These are phyloP conservation scores for Sinodicranocentrus sp. DNA, from an alignment of 2,888 invertebrate genomes.

Conservation along the genomic window DNA sequence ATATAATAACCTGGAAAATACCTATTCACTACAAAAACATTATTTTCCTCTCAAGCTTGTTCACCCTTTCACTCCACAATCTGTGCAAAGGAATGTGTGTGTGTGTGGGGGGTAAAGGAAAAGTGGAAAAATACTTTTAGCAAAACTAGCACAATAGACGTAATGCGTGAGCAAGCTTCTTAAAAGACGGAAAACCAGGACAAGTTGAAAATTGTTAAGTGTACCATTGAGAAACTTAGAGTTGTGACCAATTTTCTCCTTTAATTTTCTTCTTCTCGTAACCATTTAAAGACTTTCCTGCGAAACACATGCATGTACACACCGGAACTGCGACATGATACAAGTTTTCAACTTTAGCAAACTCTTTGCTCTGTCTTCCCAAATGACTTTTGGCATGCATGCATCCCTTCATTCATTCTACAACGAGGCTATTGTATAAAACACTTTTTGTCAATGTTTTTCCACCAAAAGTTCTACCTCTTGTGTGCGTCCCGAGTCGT, in stretches of 20 bases:
- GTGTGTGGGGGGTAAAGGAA: neutral
- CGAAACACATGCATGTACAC: constrained; percentile 4
- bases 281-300: too few species aligned
- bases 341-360: neutral
- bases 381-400: constrained; percentile 40
- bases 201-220: constrained; percentile 56
- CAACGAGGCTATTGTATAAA: neutral
- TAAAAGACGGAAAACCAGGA: neutral
- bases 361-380: neutral
- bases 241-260: constrained; percentile 40
- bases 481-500: too few species aligned
- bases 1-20: too few species aligned
- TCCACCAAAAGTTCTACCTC: too few species aligned
- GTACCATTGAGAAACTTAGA: constrained; percentile 48
- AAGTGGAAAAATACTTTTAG: too few species aligned
- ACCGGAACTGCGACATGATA: constrained; percentile 54
- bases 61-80: too few species aligned
- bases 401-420: neutral
- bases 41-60: too few species aligned
- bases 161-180: neutral
- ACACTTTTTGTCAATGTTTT: neutral
- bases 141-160: too few species aligned
- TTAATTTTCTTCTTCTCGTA: constrained; percentile 43
- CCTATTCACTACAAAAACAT: too few species aligned
- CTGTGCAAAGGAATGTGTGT: too few species aligned